A percentile compares a stretch with the other conserved stretches of the same genome.
phyloP scores from a whole-genome alignment of 2,797 vertebrate genomes.

The Philypnodon macrostomus region DNA sequence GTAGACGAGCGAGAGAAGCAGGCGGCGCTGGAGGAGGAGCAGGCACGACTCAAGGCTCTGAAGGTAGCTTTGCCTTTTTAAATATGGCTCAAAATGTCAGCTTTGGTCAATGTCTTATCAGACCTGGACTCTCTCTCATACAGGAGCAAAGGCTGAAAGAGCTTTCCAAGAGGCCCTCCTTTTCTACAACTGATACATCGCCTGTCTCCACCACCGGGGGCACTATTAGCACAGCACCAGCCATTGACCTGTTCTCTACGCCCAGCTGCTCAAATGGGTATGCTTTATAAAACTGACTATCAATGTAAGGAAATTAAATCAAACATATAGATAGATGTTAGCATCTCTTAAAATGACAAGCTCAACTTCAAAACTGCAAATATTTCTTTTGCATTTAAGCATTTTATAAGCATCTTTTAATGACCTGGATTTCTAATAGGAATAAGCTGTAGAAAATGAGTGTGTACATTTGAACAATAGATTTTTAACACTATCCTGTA shows the following conservation, averaged over 20 bases:
- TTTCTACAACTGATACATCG: constrained; percentile 93
- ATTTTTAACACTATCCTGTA: too few relatives aligned
- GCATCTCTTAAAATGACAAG: too few relatives aligned
- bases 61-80: constrained; percentile 78
- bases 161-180: constrained; percentile 94
- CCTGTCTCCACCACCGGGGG: constrained; percentile 91
- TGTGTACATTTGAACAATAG: too few relatives aligned
- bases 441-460: too few relatives aligned
- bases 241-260: constrained; percentile 96
- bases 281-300: neutral
- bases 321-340: too few relatives aligned
- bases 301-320: too few relatives aligned
- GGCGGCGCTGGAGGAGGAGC: constrained; percentile 96
- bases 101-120: constrained; percentile 6
- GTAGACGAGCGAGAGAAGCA: constrained; percentile 99
- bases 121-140: constrained; percentile 1
- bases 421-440: too few relatives aligned
- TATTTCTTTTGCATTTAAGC: too few relatives aligned
- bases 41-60: constrained; percentile 94
- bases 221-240: constrained; percentile 90
- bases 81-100: too few relatives aligned
- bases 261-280: constrained; percentile 97
- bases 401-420: too few relatives aligned
- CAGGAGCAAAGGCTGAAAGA: constrained; percentile 98
- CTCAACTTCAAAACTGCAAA: too few relatives aligned